phyloP scores from a whole-genome alignment of 2,888 invertebrate species.

The Clusia tigrina region DNA sequence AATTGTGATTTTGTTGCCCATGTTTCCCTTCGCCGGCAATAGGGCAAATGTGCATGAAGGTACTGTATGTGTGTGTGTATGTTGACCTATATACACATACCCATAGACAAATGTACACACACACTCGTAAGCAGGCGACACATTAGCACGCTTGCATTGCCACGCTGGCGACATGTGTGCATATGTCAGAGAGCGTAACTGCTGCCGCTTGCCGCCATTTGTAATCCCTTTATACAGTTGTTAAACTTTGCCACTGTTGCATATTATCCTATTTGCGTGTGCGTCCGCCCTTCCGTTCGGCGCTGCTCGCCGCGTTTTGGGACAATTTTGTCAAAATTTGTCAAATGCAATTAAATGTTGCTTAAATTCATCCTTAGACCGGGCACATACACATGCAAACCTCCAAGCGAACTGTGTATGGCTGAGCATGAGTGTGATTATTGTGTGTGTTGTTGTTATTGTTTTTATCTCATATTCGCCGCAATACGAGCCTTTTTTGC shows the following conservation, averaged over 20 bases:
- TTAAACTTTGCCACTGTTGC: not conserved
- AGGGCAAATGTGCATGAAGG: too few species aligned
- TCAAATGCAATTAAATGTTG: slow-evolving; percentile 5
- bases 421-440: too few species aligned
- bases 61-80: not conserved
- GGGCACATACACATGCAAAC: too few species aligned
- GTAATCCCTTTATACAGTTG: not conserved
- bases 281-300: not conserved
- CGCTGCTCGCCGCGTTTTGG: not conserved
- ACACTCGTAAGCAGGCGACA: not conserved
- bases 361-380: too few species aligned
- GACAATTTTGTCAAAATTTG: not conserved
- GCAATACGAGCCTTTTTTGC: not conserved
- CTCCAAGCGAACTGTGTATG: too few species aligned
- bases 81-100: not conserved
- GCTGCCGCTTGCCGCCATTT: too few species aligned
- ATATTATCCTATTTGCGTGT: not conserved
- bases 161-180: too few species aligned
- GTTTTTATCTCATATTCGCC: too few species aligned
- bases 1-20: too few species aligned
- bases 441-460: not conserved
- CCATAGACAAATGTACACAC: not conserved
- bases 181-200: too few species aligned
- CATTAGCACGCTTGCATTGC: not conserved
- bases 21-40: too few species aligned